phyloP scores from a whole-genome alignment of 2,888 invertebrate species.

The Caenorhabditis sulstoni region DNA sequence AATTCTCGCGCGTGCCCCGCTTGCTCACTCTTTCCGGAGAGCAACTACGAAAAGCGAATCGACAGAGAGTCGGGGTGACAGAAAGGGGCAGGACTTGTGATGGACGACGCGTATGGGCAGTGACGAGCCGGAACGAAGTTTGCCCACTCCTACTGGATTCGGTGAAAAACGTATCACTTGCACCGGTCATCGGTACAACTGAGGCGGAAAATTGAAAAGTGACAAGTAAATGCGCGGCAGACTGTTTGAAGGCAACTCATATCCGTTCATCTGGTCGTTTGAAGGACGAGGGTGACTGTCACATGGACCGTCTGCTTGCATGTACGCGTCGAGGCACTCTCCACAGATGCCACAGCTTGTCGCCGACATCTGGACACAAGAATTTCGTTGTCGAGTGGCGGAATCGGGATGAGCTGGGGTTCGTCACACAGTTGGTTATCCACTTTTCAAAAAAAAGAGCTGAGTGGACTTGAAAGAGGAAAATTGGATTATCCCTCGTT shows the following conservation, averaged over 20 bases:
- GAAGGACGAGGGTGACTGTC: neutral
- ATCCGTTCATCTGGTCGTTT: slow-evolving; percentile 29
- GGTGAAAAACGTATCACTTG: neutral
- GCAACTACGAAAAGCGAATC: slow-evolving; percentile 21
- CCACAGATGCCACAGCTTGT: too few relatives aligned
- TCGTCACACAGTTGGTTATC: too few relatives aligned
- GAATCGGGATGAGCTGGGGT: too few relatives aligned
- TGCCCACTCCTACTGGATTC: neutral
- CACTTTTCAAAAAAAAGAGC: neutral
- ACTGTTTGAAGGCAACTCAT: slow-evolving; percentile 24
- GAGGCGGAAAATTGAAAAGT: slow-evolving; percentile 51
- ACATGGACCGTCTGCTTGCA: too few relatives aligned
- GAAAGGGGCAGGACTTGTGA: slow-evolving; percentile 53
- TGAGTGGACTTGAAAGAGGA: neutral
- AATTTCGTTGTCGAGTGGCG: too few relatives aligned
- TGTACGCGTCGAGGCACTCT: too few relatives aligned
- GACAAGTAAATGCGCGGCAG: slow-evolving; percentile 48
- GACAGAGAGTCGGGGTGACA: slow-evolving; percentile 32
- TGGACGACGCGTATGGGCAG: slow-evolving; percentile 23
- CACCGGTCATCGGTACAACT: slow-evolving; percentile 35
- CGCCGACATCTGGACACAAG: too few relatives aligned
- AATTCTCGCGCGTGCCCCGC: neutral
- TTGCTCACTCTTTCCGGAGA: slow-evolving; percentile 3
- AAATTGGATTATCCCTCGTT: slow-evolving; percentile 5
- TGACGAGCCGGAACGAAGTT: neutral